Base-by-base conservation (phyloP, 2,888 invertebrate species). In the Myopa testacea region DNA sequence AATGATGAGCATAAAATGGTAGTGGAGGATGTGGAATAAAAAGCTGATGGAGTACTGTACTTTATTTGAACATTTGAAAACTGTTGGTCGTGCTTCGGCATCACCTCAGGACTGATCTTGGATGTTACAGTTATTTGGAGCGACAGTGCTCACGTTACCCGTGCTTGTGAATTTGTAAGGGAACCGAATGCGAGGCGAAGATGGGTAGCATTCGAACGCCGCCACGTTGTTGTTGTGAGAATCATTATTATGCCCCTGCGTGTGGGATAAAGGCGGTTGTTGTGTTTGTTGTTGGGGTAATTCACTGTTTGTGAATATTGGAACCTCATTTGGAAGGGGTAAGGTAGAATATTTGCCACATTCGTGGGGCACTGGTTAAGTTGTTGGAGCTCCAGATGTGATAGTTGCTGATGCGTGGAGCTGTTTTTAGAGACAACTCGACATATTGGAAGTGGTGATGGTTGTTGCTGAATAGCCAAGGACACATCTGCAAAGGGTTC, bases 281-380 rank as follows among this genome's bases (percentile, higher is more conserved):
- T 68, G 10, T 55, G 34, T 37, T 67, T 63, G 65, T 50, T 75
- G 77, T 19, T n/a, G 74, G 70, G 75, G 58, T 40, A 70, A 38
- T 58, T 78, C 6, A 68, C 74, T 26, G 19, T n/a, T n/a, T n/a
- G n/a, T n/a, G 78, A 67, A 69, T 88, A 89, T 26, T 26, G 26
- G 78, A 90, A 90, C 82, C 89, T 89, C 82, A 86, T 84, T 34
- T 85, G 84, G 65, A 88, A 86, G 68, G 87, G 85, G 78, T 89
- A 88, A 5, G 88, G 86, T 69, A 88, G 80, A 4, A 86, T 87
- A 62, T 76, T 78, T 34, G 55, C 52, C 69, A 68, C 45, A 77
- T 69, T 45, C 37, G 77, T 16, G 55, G 75, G 19, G 26, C 76
- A 76, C 58, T 78, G 80, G 38, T 73, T 76, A 68, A 45, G 74